Evolutionary conservation across 2,113 vertebrate genomes (phyloP), one percentile per base, ranked within the genome.

Genomic region (Colistium nudipinnis): DNA sequence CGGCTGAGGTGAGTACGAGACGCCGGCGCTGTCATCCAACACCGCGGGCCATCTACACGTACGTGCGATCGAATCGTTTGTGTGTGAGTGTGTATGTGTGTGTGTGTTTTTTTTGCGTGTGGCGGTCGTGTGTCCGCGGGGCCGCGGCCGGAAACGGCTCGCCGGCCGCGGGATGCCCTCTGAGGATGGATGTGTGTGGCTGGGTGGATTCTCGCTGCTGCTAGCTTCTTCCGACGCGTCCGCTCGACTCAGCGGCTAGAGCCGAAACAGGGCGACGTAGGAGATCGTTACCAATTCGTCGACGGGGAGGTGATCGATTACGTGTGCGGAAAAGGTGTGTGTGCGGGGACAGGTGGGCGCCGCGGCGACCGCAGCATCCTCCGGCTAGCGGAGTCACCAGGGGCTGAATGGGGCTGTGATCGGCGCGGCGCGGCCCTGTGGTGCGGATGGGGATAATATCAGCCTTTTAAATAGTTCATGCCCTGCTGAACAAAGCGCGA

Each of bases 1-100:
- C 64, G 9, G 71, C 64, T 27, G 56, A 89, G 90, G 89, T 90
- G 85, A 88, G 88, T 73, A 65, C 55, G 41, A n/a, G 36, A 70
- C 31, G 36, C 68, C 31, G 54, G 7, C 64, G 70, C 35, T 47
- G 39, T 19, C 45, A 25, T 33, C 48, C 54, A 1, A 35, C 22
- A n/a, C 43, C 4, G 43, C 17, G 8, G 14, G 12, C 11, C 12
- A 5, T 12, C n/a, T 3, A 45, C 22, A 16, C 38, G 16, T 7
- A 5, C 3, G 3, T 17, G 13, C 39, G 33, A 36, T 6, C 48
- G 7, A n/a, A n/a, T n/a, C n/a, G n/a, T n/a, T n/a, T 25, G 24
- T 17, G 17, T 35, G 20, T 17, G n/a, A n/a, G n/a, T n/a, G n/a
- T n/a, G n/a, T 1, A 10, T 45, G 43, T 22, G 43, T 19, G 7